These are phyloP conservation scores for Montipora efflorescens DNA, from an alignment of 64 coral and sea anemone genomes.

Conservation along the genomic window DNA sequence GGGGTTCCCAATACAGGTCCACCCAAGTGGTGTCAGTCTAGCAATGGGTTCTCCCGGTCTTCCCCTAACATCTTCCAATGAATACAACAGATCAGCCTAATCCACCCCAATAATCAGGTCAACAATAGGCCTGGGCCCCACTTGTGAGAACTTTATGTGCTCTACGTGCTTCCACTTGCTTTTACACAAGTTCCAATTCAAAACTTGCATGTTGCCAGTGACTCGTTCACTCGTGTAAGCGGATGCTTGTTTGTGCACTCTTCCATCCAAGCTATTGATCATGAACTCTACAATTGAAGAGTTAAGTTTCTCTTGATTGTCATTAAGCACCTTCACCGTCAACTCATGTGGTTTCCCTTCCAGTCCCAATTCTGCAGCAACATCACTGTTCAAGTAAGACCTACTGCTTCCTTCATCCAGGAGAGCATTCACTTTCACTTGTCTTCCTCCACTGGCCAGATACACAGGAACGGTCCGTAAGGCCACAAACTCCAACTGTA, in stretches of 20 bases:
- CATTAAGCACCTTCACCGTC: constrained; percentile 40
- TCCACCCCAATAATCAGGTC: constrained; percentile 74
- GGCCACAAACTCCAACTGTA: constrained; percentile 8
- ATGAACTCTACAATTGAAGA: constrained; percentile 41
- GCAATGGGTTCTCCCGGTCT: constrained; percentile 71
- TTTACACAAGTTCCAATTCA: constrained; percentile 56
- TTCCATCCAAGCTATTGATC: constrained; percentile 60
- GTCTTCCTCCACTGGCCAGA: constrained; percentile 22
- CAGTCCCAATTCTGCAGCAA: constrained; percentile 40
- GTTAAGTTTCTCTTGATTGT: constrained; percentile 30
- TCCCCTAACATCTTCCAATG: neutral
- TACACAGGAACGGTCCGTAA: constrained; percentile 51
- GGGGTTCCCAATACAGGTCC: constrained; percentile 69
- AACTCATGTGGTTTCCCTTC: constrained; percentile 38
- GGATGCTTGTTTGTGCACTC: constrained; percentile 13
- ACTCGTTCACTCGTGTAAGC: constrained; percentile 50
- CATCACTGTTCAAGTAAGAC: constrained; percentile 34
- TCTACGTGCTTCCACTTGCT: constrained; percentile 46
- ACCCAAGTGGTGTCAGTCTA: constrained; percentile 76
- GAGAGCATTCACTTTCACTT: constrained; percentile 42
- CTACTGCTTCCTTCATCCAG: constrained; percentile 55
- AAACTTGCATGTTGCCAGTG: constrained; percentile 67
- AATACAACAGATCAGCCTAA: constrained; percentile 61
- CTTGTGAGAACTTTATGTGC: constrained; percentile 47
- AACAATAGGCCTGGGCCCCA: constrained; percentile 38